phyloP scores from a whole-genome alignment of 1,140 invertebrate genomes.

The Aphis craccivora region DNA sequence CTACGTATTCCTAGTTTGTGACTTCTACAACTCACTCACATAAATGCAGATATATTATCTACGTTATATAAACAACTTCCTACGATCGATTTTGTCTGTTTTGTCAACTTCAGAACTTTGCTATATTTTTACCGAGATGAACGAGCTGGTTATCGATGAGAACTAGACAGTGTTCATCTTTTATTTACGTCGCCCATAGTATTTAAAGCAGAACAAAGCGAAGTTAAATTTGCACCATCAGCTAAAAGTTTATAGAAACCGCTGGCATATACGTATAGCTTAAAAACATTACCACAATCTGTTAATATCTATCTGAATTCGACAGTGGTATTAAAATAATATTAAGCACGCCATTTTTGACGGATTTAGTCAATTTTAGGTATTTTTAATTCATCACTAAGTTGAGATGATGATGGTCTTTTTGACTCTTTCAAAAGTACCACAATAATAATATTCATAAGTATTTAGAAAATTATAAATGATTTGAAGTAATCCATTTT shows the following conservation, averaged over 20 bases:
- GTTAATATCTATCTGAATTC: background rate
- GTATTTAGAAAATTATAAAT: background rate
- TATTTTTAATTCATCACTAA: background rate
- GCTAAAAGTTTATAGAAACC: background rate
- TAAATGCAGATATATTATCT: no score
- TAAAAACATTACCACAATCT: background rate
- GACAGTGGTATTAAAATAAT: background rate
- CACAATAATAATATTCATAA: background rate
- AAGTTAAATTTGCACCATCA: no score
- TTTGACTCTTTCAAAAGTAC: background rate
- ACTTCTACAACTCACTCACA: no score
- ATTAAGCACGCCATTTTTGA: background rate
- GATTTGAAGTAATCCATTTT: background rate
- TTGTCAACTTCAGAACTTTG: no score
- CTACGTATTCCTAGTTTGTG: no score
- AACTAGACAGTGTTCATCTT: no score
- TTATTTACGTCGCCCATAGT: no score
- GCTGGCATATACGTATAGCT: background rate
- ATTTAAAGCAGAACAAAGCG: background rate
- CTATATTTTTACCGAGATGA: no score
- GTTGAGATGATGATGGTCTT: background rate
- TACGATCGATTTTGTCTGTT: no score
- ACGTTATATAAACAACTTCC: no score
- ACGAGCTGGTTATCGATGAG: no score
- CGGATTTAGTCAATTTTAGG: background rate